Evolutionary conservation across 2,113 vertebrate genomes (phyloP), one percentile per base, ranked within the genome.

Genomic region (Puntigrus tetrazona): DNA sequence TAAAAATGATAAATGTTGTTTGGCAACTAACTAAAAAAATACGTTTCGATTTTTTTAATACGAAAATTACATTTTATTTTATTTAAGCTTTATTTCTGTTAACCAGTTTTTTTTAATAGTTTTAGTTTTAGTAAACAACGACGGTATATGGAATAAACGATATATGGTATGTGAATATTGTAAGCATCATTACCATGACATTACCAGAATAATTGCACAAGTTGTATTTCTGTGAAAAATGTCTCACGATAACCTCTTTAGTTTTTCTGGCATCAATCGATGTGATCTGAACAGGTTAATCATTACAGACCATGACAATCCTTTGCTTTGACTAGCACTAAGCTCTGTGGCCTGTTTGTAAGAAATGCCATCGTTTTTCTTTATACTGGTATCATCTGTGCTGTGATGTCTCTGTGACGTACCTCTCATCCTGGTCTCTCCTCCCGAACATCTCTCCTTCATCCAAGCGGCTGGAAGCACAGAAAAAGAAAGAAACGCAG

Each of bases 401-500:
- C 38, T 8, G 38, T 74, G 41, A 6, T n/a, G 34, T 34, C 36
- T 36, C 31, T 69, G 65, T 38, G 16, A 84, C 85, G 2, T 84
- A 94, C 94, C 91, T 36, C 89, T 86, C 70, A 89, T 78, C 88
- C 93, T 73, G 0, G 92, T 86, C 0, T 96, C 95, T 78, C 93
- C 95, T 0, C 92, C 91, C 0, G 94, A 91, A 7, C 94, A 94
- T 85, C 95, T 95, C 84, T 97, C 97, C 85, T 99, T 98, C 97
- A 99, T 99, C 96, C 97, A 99, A 84, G 96, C 96, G 7, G 97
- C 98, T 99, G 92, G 7, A 89, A 90, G 87, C 34, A 88, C 13
- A 84, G 29, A 70, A n/a, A 59, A 25, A 65, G 34, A 52, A 5
- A 20, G 65, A 34, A 18, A 27, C 20, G 27, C 36, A 29, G 22